Evolutionary conservation across 2,113 vertebrate species (phyloP).

Genomic region (Nipponia nippon): DNA sequence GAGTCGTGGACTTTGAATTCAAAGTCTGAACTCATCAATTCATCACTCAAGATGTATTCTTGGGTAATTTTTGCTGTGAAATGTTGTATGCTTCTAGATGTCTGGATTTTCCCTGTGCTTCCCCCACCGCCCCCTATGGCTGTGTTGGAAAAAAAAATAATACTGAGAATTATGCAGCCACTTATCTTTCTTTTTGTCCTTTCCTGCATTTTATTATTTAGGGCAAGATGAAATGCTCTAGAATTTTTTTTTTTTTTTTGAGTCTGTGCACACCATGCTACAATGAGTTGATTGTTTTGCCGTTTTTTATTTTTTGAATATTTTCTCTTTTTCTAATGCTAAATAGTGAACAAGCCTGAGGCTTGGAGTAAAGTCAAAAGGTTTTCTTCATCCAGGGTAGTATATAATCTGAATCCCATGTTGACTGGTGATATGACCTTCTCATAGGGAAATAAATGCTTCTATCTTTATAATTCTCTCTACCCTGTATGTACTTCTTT

Average conservation of each 20-base stretch:
- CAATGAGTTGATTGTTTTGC: neutral
- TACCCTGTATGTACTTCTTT: neutral
- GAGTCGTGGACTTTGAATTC: neutral
- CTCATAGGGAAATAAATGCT: neutral
- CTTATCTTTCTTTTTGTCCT: neutral
- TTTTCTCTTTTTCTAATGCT: neutral
- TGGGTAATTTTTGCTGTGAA: neutral
- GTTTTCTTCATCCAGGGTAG: neutral
- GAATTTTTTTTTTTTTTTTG: neutral
- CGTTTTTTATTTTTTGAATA: neutral
- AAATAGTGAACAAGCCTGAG: neutral
- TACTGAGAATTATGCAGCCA: neutral
- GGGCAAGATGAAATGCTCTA: neutral
- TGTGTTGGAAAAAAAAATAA: neutral
- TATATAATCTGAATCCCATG: neutral
- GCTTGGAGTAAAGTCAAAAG: slow-evolving; percentile 15
- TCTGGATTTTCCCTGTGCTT: neutral
- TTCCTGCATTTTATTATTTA: neutral
- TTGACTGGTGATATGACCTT: neutral
- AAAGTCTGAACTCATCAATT: neutral
- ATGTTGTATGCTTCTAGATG: neutral
- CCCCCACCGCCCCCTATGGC: accelerated
- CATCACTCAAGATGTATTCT: neutral
- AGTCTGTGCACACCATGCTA: neutral
- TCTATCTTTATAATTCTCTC: neutral